phyloP scores from a whole-genome alignment of 2,113 vertebrate species.

The Brachirus orientalis region DNA sequence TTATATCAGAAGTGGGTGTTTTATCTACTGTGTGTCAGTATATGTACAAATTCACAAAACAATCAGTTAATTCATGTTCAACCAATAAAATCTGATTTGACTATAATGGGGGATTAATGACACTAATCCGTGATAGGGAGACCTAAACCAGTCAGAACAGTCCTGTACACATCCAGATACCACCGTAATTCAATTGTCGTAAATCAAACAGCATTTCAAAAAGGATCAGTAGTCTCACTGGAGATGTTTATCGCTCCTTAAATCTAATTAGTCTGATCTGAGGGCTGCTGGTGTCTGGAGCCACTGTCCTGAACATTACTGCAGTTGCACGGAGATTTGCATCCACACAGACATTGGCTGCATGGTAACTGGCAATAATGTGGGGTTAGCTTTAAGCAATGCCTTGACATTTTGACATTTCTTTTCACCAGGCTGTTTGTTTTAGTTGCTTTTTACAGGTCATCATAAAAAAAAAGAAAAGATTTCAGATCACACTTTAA shows the following conservation, averaged over 20 bases:
- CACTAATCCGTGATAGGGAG: slow-evolving; percentile 43
- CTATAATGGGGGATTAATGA: slow-evolving; percentile 30
- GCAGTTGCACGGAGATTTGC: slow-evolving; percentile 5
- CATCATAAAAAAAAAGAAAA: no score
- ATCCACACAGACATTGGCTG: neutral
- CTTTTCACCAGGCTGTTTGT: neutral
- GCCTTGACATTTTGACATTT: slow-evolving; percentile 1
- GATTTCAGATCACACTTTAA: neutral
- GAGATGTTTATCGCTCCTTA: slow-evolving; percentile 77
- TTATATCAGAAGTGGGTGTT: neutral
- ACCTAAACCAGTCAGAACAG: slow-evolving; percentile 54
- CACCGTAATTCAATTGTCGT: slow-evolving; percentile 71
- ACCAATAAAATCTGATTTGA: slow-evolving; percentile 35
- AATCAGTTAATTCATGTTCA: slow-evolving; percentile 19
- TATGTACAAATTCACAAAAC: slow-evolving; percentile 9
- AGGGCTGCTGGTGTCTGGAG: slow-evolving; percentile 50
- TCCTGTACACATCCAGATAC: slow-evolving; percentile 65
- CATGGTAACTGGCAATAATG: neutral
- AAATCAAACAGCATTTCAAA: slow-evolving; percentile 71
- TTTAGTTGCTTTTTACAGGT: neutral
- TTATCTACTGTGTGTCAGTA: neutral
- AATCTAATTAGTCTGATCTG: slow-evolving; percentile 74
- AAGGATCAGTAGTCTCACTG: slow-evolving; percentile 65
- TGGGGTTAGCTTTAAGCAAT: slow-evolving; percentile 1
- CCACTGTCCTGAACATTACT: slow-evolving; percentile 46